Percentiles rank a stretch among this genome's conserved stretches.
Conservation (phyloP, 2,113 vertebrate species). For the Noturus placidus region DNA sequence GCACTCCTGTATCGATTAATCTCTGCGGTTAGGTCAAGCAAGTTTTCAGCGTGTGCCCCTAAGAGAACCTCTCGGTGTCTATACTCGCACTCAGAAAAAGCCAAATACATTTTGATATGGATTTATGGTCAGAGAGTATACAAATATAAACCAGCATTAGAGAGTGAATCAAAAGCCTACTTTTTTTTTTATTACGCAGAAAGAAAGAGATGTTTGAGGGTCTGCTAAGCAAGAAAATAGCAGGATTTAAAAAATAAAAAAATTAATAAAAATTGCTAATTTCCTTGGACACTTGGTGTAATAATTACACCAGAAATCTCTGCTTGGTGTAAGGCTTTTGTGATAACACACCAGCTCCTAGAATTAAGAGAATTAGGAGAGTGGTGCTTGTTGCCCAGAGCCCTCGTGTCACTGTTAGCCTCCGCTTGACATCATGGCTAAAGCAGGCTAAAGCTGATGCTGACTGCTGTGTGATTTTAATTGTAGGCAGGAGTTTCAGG, state of each 20-base stretch:
- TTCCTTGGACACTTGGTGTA: conserved; percentile 4
- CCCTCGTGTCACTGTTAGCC: conserved; percentile 21
- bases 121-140: conserved; percentile 7
- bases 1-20: neutral
- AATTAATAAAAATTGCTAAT: conserved; percentile 29
- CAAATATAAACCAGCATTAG: neutral
- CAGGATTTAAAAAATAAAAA: too few species aligned
- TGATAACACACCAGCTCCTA: conserved; percentile 13
- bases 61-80: conserved; percentile 11
- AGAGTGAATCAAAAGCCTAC: neutral
- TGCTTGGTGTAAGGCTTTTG: conserved; percentile 30
- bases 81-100: neutral
- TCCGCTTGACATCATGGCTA: conserved; percentile 50
- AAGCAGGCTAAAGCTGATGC: conserved; percentile 51
- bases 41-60: neutral
- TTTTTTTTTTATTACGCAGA: neutral
- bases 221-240: neutral
- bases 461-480: conserved; percentile 56
- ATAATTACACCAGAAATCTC: conserved; percentile 42
- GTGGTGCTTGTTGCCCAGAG: conserved; percentile 32
- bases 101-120: neutral
- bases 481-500: conserved; percentile 56
- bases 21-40: conserved; percentile 20
- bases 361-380: conserved; percentile 24
- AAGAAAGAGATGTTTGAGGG: neutral